Evolutionary conservation across 2,797 vertebrate species (phyloP).

Genomic region (Hyperoplus immaculatus): DNA sequence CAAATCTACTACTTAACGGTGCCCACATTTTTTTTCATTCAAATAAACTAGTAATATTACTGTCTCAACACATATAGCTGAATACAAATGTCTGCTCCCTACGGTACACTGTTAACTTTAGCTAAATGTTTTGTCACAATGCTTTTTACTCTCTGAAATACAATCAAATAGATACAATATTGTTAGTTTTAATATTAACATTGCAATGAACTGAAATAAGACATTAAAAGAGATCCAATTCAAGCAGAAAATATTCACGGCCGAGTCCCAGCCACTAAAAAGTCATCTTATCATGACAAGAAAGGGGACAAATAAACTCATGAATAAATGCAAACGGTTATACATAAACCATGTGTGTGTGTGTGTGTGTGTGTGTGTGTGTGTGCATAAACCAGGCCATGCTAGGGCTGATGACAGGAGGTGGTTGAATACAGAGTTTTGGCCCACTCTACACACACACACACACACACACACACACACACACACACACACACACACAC

Average conservation of each 20-base stretch:
- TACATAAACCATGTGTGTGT: slow-evolving; percentile 37
- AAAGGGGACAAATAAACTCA: slow-evolving; percentile 67
- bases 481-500: too few relatives aligned
- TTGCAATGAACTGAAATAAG: slow-evolving; percentile 25
- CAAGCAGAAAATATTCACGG: slow-evolving; percentile 43
- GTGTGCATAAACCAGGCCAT: slow-evolving; percentile 56
- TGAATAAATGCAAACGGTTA: slow-evolving; percentile 66
- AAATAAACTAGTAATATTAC: background rate
- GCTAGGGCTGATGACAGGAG: slow-evolving; percentile 56
- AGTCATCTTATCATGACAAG: slow-evolving; percentile 58
- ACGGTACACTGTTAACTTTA: background rate
- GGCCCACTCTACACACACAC: background rate
- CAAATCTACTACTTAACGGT: too few relatives aligned
- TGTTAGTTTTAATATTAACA: slow-evolving; percentile 17
- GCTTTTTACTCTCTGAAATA: background rate
- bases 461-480: too few relatives aligned
- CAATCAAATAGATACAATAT: slow-evolving; percentile 17
- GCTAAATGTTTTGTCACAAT: slow-evolving; percentile 4
- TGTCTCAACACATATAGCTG: slow-evolving; percentile 1
- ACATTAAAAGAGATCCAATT: slow-evolving; percentile 45
- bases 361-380: background rate
- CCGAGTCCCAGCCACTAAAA: slow-evolving; percentile 48
- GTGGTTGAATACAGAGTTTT: slow-evolving; percentile 52
- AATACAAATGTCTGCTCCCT: slow-evolving; percentile 2
- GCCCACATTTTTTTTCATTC: background rate